Base-by-base conservation (phyloP, 2,888 invertebrate genomes). In the Hirtodrosophila duncani region DNA sequence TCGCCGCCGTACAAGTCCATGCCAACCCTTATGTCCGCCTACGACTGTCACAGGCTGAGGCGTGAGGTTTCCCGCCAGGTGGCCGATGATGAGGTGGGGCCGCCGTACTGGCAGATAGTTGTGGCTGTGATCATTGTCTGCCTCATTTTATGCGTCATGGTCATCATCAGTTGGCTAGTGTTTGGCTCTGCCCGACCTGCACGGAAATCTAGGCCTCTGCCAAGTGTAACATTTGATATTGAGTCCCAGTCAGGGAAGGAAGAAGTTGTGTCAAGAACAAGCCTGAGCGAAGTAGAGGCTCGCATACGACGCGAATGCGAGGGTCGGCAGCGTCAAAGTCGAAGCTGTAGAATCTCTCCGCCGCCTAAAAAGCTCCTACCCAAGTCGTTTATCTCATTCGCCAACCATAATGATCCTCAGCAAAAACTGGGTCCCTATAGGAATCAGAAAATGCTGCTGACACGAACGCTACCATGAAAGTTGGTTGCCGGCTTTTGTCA, bases 11-110 rank as follows among this genome's bases (percentile, higher is more conserved):
- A 18, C 23, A 52, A 71, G 30, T 30, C 41, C 1, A 10, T 24
- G n/a, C 48, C 70, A 0, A 44, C 38, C 7, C 21, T 33, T 1
- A 48, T 68, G 50, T 58, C 74, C 11, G 39, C 60, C 26, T 29
- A 34, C 20, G 63, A 80, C n/a, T 80, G 81, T 33, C 48, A 57
- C 29, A 55, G 44, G 6, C 38, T 80, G 8, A 45, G 38, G 4
- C 52, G 55, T 3, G 41, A 50, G 9, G 49, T 78, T 3, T 43
- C 36, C 2, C 43, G 27, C 2, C 24, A 48, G 8, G 18, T 51
- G 3, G 5, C 23, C 10, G 8, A 16, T 0, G 39, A 46, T 11
- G 31, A 24, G 20, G 34, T 27, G 6, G 2, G 10, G 18, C 3
- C 7, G 7, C 16, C 42, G 3, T 10, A 7, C 7, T 62, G 58